These are phyloP conservation scores for Tenebrosternarchus preto DNA, from an alignment of 2,113 vertebrate species.

Conservation along the genomic window DNA sequence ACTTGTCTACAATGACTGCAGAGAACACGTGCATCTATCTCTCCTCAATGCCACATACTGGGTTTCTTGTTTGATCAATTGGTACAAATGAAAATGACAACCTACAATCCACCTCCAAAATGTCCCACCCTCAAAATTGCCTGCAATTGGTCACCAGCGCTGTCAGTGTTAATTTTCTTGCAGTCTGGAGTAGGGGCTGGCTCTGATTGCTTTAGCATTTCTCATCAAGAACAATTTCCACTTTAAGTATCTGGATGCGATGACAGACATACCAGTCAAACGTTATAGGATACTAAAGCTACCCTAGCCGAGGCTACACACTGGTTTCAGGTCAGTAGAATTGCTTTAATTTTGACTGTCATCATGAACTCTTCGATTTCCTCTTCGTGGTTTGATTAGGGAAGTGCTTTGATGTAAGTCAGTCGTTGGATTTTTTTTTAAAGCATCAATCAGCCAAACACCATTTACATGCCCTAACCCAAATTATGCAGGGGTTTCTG, in stretches of 20 bases:
- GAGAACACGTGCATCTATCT: not conserved
- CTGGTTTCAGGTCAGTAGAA: conserved; percentile 59
- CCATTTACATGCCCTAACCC: conserved; percentile 8
- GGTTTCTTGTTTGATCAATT: conserved; percentile 62
- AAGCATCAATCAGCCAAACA: conserved; percentile 21
- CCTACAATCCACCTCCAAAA: conserved; percentile 61
- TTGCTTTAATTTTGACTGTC: conserved; percentile 63
- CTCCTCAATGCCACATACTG: conserved; percentile 42
- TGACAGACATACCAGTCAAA: conserved; percentile 56
- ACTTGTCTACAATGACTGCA: not conserved
- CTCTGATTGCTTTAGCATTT: conserved; percentile 66
- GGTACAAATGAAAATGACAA: conserved; percentile 61
- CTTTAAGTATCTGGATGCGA: conserved; percentile 65
- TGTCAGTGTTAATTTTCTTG: conserved; percentile 70
- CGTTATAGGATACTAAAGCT: conserved; percentile 67
- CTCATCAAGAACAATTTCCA: conserved; percentile 74
- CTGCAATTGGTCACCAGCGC: conserved; percentile 64
- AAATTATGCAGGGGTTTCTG: not conserved
- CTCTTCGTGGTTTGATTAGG: conserved; percentile 23
- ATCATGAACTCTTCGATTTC: conserved; percentile 41
- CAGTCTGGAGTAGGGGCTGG: conserved; percentile 49
- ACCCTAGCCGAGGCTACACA: conserved; percentile 47
- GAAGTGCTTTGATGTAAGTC: conserved; percentile 42
- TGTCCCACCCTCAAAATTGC: conserved; percentile 55
- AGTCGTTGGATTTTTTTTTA: conserved; percentile 22